Percentiles rank a stretch among this genome's conserved stretches.
These are phyloP conservation scores for Cataglyphis altisquamis DNA, from an alignment of 2,888 invertebrate genomes.

Conservation along the genomic window DNA sequence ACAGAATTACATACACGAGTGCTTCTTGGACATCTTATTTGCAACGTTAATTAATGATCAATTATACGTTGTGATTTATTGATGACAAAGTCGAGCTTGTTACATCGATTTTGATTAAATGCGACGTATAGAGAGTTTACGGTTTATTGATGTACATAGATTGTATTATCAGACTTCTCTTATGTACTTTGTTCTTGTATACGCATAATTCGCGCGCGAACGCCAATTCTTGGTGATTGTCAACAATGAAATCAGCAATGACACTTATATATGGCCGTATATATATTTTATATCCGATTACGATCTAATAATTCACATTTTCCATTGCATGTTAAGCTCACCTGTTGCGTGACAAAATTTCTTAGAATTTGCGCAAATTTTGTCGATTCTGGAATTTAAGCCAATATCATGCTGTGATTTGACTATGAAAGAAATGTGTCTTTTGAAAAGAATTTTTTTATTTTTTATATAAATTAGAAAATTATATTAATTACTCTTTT, in stretches of 20 bases:
- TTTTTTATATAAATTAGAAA: neutral
- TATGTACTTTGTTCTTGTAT: neutral
- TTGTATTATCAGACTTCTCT: neutral
- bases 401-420: neutral
- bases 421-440: neutral
- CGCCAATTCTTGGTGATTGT: neutral
- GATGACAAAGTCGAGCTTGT: neutral
- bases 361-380: neutral
- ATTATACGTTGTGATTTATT: neutral
- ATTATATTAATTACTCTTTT: neutral
- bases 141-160: neutral
- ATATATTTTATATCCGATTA: neutral
- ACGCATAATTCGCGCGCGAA: neutral
- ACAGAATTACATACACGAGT: neutral
- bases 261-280: neutral
- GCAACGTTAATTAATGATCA: neutral
- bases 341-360: neutral
- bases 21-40: neutral
- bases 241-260: neutral
- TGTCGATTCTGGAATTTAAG: neutral
- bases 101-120: constrained; percentile 12
- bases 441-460: neutral
- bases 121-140: neutral
- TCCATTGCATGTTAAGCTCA: constrained; percentile 2
- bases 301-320: constrained; percentile 10